Conservation (phyloP, 2,113 vertebrate genomes). For the Oreochromis aureus region DNA sequence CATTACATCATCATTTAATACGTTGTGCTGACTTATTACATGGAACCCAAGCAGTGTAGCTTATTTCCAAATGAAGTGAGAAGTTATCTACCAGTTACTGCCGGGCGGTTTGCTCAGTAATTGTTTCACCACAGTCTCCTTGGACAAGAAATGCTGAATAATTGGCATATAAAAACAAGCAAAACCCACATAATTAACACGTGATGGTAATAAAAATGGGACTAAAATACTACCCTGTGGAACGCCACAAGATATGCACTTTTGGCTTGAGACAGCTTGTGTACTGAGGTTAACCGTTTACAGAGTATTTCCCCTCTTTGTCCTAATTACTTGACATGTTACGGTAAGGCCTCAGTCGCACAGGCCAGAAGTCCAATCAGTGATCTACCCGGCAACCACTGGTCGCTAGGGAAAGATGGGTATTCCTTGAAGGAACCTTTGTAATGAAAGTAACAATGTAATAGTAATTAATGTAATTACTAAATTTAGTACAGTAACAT, state of each 20-base stretch:
- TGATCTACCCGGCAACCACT: background rate
- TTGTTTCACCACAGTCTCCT: background rate
- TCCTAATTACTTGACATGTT: background rate
- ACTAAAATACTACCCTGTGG: background rate
- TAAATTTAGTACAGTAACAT: background rate
- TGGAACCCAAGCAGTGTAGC: background rate
- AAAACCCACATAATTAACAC: background rate
- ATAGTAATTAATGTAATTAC: background rate
- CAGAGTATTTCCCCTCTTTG: background rate
- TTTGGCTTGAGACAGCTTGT: background rate
- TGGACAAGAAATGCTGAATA: background rate
- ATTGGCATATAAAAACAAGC: background rate
- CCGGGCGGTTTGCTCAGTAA: background rate
- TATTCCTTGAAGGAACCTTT: background rate
- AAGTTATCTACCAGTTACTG: background rate
- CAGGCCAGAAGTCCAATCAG: background rate
- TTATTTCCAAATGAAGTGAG: background rate
- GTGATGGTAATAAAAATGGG: background rate
- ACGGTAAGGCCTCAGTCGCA: background rate
- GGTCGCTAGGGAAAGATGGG: background rate
- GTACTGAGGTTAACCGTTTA: background rate
- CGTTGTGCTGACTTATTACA: background rate
- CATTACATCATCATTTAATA: background rate
- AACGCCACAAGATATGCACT: background rate
- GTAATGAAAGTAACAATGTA: background rate